phyloP scores from a whole-genome alignment of 2,113 vertebrate species.

The Carassius carassius region DNA sequence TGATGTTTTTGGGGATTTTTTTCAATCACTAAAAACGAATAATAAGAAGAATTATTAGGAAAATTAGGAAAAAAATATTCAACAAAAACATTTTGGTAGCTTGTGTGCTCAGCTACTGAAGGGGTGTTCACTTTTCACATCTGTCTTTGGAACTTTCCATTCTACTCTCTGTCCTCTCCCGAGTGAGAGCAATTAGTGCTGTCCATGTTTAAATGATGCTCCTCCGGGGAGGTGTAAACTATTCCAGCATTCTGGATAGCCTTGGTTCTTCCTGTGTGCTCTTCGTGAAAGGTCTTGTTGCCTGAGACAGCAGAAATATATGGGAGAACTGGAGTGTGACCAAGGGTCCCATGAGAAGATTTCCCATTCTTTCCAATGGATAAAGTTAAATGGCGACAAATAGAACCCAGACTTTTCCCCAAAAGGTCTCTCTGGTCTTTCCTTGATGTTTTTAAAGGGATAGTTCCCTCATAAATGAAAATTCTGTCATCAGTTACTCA shows the following conservation, averaged over 20 bases:
- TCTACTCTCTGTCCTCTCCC: constrained; percentile 44
- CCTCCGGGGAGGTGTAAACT: constrained; percentile 56
- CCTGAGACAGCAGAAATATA: constrained; percentile 52
- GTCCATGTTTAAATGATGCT: constrained; percentile 54
- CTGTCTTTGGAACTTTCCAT: constrained; percentile 58
- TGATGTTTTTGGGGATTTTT: too few relatives aligned
- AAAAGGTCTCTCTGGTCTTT: neutral
- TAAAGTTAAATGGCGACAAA: constrained; percentile 25
- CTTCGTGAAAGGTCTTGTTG: constrained; percentile 42
- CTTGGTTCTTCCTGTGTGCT: constrained; percentile 46
- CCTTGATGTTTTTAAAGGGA: neutral
- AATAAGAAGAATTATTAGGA: neutral
- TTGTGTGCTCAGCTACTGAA: constrained; percentile 21
- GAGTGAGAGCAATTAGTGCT: constrained; percentile 51
- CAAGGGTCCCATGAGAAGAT: constrained; percentile 19
- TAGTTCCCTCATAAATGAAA: neutral
- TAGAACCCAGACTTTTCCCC: neutral
- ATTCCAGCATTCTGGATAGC: constrained; percentile 34
- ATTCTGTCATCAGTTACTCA: neutral
- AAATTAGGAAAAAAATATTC: neutral
- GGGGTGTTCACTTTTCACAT: constrained; percentile 44
- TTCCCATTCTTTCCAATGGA: constrained; percentile 21
- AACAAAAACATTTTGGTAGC: neutral
- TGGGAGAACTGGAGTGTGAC: constrained; percentile 36
- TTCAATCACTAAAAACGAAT: neutral